Evolutionary conservation across 2,888 invertebrate species (phyloP).

Genomic region (Amiota minor): DNA sequence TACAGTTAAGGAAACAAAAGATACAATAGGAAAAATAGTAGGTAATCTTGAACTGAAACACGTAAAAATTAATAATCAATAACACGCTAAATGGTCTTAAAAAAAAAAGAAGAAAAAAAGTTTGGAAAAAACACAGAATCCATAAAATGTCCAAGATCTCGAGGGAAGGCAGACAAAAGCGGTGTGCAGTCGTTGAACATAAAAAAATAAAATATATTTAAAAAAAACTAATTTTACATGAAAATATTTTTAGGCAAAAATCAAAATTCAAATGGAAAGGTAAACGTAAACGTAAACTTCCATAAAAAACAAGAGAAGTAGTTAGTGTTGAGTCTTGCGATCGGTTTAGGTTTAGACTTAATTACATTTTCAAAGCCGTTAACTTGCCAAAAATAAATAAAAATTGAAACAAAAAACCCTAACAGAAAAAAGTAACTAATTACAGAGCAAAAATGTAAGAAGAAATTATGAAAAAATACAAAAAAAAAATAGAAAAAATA

Average conservation of each 20-base stretch:
- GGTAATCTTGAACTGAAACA: conserved; percentile 5
- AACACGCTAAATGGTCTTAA: conserved; percentile 60
- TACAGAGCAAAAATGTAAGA: conserved; percentile 2
- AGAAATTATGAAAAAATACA: background rate
- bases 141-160: background rate
- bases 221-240: no score
- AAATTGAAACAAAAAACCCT: background rate
- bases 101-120: conserved; percentile 21
- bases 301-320: background rate
- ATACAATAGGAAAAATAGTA: conserved; percentile 28
- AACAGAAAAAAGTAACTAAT: background rate
- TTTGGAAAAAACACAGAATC: background rate
- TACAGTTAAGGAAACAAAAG: conserved; percentile 54
- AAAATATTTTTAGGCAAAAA: no score
- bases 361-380: conserved; percentile 57
- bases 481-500: background rate
- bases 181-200: no score
- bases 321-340: conserved; percentile 46
- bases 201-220: no score
- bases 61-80: conserved; percentile 64
- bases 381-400: conserved; percentile 33
- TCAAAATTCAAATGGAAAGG: no score
- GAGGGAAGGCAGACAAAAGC: background rate
- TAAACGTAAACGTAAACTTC: no score
- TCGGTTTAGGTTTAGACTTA: conserved; percentile 60